These are phyloP conservation scores for Trachurus trachurus DNA, from an alignment of 2,797 vertebrate genomes.

Conservation along the genomic window DNA sequence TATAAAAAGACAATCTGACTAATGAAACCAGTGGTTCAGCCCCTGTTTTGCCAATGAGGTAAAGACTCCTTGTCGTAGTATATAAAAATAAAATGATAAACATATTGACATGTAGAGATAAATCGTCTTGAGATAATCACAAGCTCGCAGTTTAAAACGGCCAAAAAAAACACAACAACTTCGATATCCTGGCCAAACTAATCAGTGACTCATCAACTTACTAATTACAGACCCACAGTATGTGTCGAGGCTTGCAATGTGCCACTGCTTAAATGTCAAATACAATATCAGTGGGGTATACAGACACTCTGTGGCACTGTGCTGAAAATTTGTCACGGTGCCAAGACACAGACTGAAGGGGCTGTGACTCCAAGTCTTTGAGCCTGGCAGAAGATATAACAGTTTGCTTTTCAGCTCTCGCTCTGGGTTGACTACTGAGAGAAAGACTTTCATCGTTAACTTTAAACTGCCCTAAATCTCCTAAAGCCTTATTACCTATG, in stretches of 20 bases:
- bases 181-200: constrained; percentile 32
- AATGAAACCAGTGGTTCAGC: constrained; percentile 24
- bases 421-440: constrained; percentile 21
- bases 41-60: not conserved
- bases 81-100: constrained; percentile 8
- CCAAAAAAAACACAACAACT: constrained; percentile 1
- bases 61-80: constrained; percentile 1
- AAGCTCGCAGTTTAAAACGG: constrained; percentile 28
- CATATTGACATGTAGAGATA: not conserved
- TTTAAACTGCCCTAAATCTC: constrained; percentile 14
- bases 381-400: constrained; percentile 15
- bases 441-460: constrained; percentile 8
- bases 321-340: constrained; percentile 43
- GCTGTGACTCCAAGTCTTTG: constrained; percentile 20
- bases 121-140: not conserved
- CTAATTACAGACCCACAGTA: constrained; percentile 55
- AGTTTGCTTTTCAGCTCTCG: constrained; percentile 26
- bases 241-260: constrained; percentile 37
- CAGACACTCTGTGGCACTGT: constrained; percentile 33
- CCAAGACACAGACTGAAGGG: constrained; percentile 49
- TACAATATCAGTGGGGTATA: constrained; percentile 46
- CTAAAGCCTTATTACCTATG: constrained; percentile 3
- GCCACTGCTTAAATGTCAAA: constrained; percentile 60
- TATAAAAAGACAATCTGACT: constrained; percentile 46
- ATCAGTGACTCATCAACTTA: constrained; percentile 61